Evolutionary conservation across 2,113 vertebrate genomes (phyloP), one percentile per base, ranked within the genome.

Genomic region (Hippopotamus amphibius): DNA sequence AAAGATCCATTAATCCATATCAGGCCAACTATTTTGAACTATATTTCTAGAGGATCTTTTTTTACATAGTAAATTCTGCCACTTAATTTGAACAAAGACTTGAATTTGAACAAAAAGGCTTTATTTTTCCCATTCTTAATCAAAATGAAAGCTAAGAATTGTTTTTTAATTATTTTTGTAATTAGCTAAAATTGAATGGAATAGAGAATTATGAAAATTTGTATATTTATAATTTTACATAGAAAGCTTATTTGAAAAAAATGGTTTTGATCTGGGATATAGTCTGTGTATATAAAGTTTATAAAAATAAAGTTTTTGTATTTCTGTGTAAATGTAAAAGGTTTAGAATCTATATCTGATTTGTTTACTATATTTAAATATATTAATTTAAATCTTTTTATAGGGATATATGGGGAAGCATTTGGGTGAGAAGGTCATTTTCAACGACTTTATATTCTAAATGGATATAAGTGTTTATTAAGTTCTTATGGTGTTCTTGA

Each of bases 241-340:
- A 71, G 43, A 79, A 83, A 88, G 41, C 37, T 96, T 97, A 57
- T 65, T 91, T 83, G 30, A 28, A 91, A 93, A 86, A 83, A 21
- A 30, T 83, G 16, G 15, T 71, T 88, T 93, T 57, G 82, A 71
- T 88, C 37, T 11, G 41, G 24, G 22, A 30, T 77, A n/a, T 94
- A 66, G 55, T 66, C 43, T 90, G 7, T 59, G n/a, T 43, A 24
- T 55, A 16, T 90, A 63, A 71, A n/a, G 9, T 88, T 93, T 72
- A 41, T 66, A 19, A 79, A 59, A 79, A 61, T 68, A 37, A 80
- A 30, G 30, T 69, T 91, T 48, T n/a, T 87, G 33, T 53, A 33
- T 96, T 85, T 84, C 79, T 90, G 4, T 88, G 61, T n/a, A 96
- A 88, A 77, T 69, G 24, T 21, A 72, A 79, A 65, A 33, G 21